Conservation (phyloP, 2,113 vertebrate genomes). For the Aplodontia rufa region DNA sequence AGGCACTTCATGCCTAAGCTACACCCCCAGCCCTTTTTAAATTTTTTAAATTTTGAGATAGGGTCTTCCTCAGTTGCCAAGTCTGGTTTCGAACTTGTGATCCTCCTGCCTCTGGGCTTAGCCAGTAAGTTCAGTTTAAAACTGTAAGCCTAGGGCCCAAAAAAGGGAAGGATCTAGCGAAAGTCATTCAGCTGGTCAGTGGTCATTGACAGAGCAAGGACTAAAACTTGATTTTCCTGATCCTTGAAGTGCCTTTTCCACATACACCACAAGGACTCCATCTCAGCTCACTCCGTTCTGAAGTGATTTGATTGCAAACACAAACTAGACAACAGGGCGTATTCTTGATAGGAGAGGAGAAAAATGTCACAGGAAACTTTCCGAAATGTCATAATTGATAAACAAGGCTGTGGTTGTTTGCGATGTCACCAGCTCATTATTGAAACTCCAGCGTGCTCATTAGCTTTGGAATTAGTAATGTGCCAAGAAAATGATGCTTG, state of each 20-base stretch:
- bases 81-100: not conserved
- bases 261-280: not conserved
- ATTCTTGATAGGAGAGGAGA: not conserved
- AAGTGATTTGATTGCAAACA: not conserved
- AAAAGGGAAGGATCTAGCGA: not conserved
- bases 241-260: not conserved
- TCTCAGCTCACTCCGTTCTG: not conserved
- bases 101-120: not conserved
- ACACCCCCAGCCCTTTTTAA: not conserved
- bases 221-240: not conserved
- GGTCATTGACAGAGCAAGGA: not conserved
- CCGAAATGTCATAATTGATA: not conserved
- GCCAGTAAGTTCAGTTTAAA: not conserved
- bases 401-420: not conserved
- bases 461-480: not conserved
- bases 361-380: slow-evolving; percentile 22
- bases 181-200: not conserved
- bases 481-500: not conserved
- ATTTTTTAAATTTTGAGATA: not conserved
- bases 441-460: not conserved
- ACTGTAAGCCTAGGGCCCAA: not conserved
- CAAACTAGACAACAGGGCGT: not conserved
- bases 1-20: not conserved
- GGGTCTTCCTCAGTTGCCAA: not conserved
- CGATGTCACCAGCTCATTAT: not conserved